phyloP scores from a whole-genome alignment of 2,888 invertebrate genomes.

The Keiferia lycopersicella region DNA sequence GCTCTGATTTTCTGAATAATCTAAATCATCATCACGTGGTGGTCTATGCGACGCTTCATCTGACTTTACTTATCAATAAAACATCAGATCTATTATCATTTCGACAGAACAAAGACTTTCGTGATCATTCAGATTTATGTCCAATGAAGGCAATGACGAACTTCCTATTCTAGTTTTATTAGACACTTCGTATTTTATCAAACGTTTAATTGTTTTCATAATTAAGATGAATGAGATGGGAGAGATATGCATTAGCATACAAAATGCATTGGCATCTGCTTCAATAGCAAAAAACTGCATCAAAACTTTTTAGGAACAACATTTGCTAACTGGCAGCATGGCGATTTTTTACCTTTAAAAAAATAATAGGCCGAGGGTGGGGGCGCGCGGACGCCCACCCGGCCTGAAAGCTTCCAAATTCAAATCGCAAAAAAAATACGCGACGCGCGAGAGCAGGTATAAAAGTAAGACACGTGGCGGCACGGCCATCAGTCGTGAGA shows the following conservation, averaged over 20 bases:
- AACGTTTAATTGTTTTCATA: neutral
- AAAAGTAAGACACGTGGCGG: constrained; percentile 72
- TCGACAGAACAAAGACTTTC: neutral
- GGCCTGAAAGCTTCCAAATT: constrained; percentile 79
- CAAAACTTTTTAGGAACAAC: constrained; percentile 29
- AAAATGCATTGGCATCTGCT: neutral
- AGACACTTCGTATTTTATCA: neutral
- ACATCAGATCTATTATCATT: constrained; percentile 2
- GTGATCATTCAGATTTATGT: neutral
- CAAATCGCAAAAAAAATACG: constrained; percentile 75
- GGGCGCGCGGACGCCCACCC: constrained; percentile 70
- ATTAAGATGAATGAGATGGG: neutral
- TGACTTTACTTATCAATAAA: neutral
- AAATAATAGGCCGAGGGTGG: constrained; percentile 62
- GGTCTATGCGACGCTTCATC: neutral
- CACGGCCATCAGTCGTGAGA: constrained; percentile 65
- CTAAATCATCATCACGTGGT: constrained; percentile 14
- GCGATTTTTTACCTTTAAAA: constrained; percentile 52
- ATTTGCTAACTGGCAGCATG: constrained; percentile 55
- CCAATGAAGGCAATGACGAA: neutral
- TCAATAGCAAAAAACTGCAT: neutral
- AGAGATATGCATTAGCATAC: neutral
- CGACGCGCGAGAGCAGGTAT: constrained; percentile 68
- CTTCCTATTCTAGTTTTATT: neutral
- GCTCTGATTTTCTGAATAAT: neutral